Conservation (phyloP, 2,888 invertebrate species). For the Cancer borealis region DNA sequence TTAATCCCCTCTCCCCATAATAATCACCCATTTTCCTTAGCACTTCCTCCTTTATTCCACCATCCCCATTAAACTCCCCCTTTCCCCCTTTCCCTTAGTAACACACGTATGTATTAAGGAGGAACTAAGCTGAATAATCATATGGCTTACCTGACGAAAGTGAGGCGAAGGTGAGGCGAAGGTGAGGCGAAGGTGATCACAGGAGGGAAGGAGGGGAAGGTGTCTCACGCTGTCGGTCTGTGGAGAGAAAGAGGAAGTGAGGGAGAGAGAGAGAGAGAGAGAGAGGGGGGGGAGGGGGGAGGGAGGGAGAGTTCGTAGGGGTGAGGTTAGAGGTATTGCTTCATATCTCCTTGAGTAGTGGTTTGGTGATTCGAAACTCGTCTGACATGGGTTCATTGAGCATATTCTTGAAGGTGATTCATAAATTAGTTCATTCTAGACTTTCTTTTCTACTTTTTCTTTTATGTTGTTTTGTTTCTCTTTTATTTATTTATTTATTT, state of each 20-base stretch:
- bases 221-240: too few species aligned
- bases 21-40: neutral
- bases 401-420: neutral
- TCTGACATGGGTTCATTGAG: neutral
- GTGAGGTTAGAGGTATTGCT: too few species aligned
- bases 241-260: too few species aligned
- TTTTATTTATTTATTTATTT: neutral
- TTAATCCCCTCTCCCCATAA: neutral
- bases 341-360: neutral
- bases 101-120: too few species aligned
- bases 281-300: constrained; percentile 28
- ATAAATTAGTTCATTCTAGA: too few species aligned
- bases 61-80: neutral
- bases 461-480: neutral
- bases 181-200: too few species aligned
- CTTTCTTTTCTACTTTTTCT: neutral
- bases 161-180: too few species aligned
- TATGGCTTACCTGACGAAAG: too few species aligned
- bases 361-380: neutral
- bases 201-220: too few species aligned
- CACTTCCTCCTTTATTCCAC: neutral
- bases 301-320: neutral
- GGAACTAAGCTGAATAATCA: too few species aligned
- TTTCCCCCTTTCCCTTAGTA: neutral
- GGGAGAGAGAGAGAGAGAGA: constrained; percentile 7